These are phyloP conservation scores for Agrypnus murinus DNA, from an alignment of 2,888 invertebrate species.

Conservation along the genomic window DNA sequence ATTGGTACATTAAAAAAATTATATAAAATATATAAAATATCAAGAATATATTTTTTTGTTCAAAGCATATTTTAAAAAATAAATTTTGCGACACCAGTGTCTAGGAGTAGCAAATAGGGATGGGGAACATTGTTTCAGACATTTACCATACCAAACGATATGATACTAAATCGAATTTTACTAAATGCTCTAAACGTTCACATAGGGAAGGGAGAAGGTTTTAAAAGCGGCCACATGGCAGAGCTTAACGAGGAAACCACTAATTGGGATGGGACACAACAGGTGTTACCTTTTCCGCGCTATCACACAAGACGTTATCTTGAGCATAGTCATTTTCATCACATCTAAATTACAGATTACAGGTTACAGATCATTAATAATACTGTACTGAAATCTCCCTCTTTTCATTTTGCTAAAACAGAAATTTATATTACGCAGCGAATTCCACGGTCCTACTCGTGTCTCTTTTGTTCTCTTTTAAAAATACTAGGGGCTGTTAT, in stretches of 20 bases:
- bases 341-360: background rate
- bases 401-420: background rate
- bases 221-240: conserved; percentile 18
- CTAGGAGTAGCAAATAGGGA: no score
- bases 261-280: conserved; percentile 45
- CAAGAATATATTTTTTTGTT: no score
- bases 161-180: no score
- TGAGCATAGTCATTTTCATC: conserved; percentile 7
- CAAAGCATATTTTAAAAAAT: no score
- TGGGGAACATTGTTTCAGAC: no score
- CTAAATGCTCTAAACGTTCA: no score
- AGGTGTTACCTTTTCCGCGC: conserved; percentile 36
- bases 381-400: background rate
- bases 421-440: background rate
- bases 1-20: no score
- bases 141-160: no score
- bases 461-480: background rate
- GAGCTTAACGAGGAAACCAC: conserved; percentile 39
- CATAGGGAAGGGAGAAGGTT: background rate
- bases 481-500: background rate
- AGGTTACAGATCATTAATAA: conserved; percentile 14
- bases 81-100: no score
- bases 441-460: background rate
- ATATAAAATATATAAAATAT: no score
- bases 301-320: conserved; percentile 23